Percentiles rank a stretch among this genome's conserved stretches.
Evolutionary conservation across 2,113 vertebrate species (phyloP).

Genomic region (Hippocampus zosterae): DNA sequence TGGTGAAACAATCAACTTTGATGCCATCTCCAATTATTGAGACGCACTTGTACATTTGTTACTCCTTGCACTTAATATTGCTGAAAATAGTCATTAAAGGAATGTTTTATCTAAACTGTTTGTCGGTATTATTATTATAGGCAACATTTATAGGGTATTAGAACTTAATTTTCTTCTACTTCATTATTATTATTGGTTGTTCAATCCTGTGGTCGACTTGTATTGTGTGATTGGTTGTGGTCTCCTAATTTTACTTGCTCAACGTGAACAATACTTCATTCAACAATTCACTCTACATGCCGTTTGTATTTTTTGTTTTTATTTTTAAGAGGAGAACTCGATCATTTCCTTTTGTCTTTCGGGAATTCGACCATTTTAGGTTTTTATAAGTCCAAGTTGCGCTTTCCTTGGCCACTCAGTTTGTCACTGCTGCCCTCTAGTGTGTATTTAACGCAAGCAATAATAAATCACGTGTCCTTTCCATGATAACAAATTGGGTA

Average conservation of each 20-base stretch:
- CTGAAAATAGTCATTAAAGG: conserved; percentile 37
- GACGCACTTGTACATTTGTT: conserved; percentile 5
- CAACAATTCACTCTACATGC: not conserved
- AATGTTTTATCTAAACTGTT: not conserved
- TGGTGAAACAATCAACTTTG: not conserved
- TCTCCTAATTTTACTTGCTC: not conserved
- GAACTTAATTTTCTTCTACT: not conserved
- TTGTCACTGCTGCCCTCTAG: not conserved
- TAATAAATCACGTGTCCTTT: not conserved
- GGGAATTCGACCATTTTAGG: not conserved
- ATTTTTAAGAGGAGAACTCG: not conserved
- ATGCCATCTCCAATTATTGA: not conserved
- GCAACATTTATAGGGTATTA: not conserved
- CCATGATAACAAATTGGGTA: not conserved
- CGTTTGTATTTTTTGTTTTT: not conserved
- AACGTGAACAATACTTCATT: not conserved
- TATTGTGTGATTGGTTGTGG: not conserved
- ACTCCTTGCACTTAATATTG: conserved; percentile 30
- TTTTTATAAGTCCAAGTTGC: not conserved
- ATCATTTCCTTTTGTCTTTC: not conserved
- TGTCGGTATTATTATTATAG: not conserved
- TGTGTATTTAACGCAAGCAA: not conserved
- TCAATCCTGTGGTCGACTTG: not conserved
- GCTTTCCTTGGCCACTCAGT: not conserved
- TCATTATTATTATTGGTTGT: not conserved